Conservation (phyloP, 2,113 vertebrate species). For the Prietella phreatophila region DNA sequence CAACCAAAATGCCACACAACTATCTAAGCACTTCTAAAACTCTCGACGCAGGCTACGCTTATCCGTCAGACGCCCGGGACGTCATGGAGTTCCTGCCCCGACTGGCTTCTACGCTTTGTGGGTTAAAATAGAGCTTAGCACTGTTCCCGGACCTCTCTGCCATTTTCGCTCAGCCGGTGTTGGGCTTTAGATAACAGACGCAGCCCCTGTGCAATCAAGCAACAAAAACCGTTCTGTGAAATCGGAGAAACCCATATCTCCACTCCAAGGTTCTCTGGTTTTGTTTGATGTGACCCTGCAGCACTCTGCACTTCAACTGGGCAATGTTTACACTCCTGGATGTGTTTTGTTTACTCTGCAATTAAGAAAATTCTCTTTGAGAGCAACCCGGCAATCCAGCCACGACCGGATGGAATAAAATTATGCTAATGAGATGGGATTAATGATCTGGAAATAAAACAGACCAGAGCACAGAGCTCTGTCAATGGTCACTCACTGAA, state of each 20-base stretch:
- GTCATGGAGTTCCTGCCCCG: neutral
- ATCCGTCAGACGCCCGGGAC: conserved; percentile 10
- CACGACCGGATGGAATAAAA: conserved; percentile 37
- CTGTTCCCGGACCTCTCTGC: conserved; percentile 55
- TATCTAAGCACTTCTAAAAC: conserved; percentile 14
- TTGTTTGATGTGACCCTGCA: conserved; percentile 64
- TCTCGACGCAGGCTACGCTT: neutral
- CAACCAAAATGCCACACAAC: neutral
- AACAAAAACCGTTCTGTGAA: conserved; percentile 70
- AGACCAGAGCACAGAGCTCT: conserved; percentile 33
- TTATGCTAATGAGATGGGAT: conserved; percentile 57
- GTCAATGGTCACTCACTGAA: conserved; percentile 34
- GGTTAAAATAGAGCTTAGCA: conserved; percentile 44
- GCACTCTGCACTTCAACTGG: neutral
- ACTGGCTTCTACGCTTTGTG: conserved; percentile 6
- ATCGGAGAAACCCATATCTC: conserved; percentile 61
- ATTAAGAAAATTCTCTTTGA: conserved; percentile 57
- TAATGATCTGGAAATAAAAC: conserved; percentile 56
- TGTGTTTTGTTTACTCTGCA: conserved; percentile 54
- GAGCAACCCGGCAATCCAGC: conserved; percentile 22
- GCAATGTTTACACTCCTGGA: neutral
- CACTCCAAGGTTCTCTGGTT: conserved; percentile 60
- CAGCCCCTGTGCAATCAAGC: conserved; percentile 69
- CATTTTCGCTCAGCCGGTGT: conserved; percentile 63
- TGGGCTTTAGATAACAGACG: conserved; percentile 72